Base-by-base conservation (phyloP, 2,113 vertebrate species). In the Cyprinodon tularosa region DNA sequence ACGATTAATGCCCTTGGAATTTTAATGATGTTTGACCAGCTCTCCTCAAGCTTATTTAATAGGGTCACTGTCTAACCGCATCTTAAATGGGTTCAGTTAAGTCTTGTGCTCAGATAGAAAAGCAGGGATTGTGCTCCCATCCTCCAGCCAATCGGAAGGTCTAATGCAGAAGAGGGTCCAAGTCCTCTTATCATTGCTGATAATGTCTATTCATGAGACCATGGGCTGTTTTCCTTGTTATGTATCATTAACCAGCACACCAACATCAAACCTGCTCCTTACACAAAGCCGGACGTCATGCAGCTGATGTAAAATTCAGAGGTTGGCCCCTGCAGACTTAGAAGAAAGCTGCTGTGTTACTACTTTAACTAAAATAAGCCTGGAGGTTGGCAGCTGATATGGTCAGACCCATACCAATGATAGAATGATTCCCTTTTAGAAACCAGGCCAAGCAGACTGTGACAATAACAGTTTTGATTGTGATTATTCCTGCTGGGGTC, bases 181-280 rank as follows among this genome's bases (percentile, higher is more conserved):
- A 85, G 76, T 85, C 79, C 84, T 68, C 74, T 84, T 86, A 87
- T 86, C 74, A 47, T 66, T 68, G 12, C 84, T 82, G 86, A 91
- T 89, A 90, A 91, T 80, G 59, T 45, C 68, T 1, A 69, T 78
- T 74, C 77, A 78, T 70, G 69, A 39, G 62, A 86, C 40, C 82
- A 75, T 62, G 72, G 62, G 29, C 71, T 88, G 91, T 86, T 92
- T 77, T 88, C 75, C 66, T 66, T 83, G 76, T 84, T 81, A 88
- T 93, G 80, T 90, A 92, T 92, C 85, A 93, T 91, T 92, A 93
- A 93, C 90, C 53, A 89, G 83, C 63, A 71, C 53, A 59, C 69
- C 66, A 40, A 20, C 74, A 85, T 63, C 71, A 38, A 68, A 50
- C 68, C 66, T 17, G 70, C 74, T 60, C 74, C 22, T 68, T 12